phyloP scores from a whole-genome alignment of 2,888 invertebrate species.

The Fragum fragum region DNA sequence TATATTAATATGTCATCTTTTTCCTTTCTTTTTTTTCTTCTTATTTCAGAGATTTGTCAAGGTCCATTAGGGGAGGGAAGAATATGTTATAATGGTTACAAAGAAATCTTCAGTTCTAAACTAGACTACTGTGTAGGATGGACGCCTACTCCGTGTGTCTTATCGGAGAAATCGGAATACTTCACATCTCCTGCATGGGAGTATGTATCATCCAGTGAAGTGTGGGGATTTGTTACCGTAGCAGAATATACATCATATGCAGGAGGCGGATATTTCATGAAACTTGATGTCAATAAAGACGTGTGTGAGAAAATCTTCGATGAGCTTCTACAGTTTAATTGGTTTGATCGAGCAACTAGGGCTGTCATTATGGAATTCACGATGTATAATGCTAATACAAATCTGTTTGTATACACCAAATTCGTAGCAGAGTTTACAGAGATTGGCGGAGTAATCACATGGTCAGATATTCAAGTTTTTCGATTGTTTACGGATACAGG shows the following conservation, averaged over 20 bases:
- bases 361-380: constrained; percentile 83
- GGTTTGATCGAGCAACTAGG: constrained; percentile 81
- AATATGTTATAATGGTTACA: constrained; percentile 50
- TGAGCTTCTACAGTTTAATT: constrained; percentile 67
- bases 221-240: constrained; percentile 62
- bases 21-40: too few relatives aligned
- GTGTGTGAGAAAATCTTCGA: constrained; percentile 59
- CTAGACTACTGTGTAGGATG: constrained; percentile 53
- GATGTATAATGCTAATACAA: constrained; percentile 80
- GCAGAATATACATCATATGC: constrained; percentile 51
- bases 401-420: constrained; percentile 75
- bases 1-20: too few relatives aligned
- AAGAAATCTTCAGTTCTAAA: constrained; percentile 30
- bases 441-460: constrained; percentile 71
- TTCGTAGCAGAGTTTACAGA: constrained; percentile 79
- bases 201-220: constrained; percentile 48
- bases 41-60: constrained; percentile 43
- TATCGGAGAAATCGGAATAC: constrained; percentile 52
- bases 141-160: constrained; percentile 42
- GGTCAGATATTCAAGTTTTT: constrained; percentile 71
- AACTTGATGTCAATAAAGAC: constrained; percentile 63
- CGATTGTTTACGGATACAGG: constrained; percentile 66
- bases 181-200: constrained; percentile 60
- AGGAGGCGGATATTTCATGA: constrained; percentile 69
- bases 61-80: constrained; percentile 41